phyloP scores from a whole-genome alignment of 2,113 vertebrate genomes.

The Bettongia penicillata region DNA sequence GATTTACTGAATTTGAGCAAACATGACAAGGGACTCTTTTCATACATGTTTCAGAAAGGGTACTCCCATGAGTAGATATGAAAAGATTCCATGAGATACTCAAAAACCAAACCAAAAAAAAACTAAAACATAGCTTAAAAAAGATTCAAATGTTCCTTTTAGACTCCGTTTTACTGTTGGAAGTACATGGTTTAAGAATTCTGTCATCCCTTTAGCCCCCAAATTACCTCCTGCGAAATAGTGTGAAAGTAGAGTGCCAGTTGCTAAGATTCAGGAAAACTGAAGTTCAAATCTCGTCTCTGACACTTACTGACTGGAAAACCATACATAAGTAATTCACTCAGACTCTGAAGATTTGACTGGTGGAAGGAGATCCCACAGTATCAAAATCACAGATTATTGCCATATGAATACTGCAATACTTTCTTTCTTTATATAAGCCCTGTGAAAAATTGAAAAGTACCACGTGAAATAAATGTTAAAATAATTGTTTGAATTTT shows the following conservation, averaged over 20 bases:
- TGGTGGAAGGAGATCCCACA: accelerated
- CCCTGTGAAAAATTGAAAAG: neutral
- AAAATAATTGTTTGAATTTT: neutral
- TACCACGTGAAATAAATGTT: neutral
- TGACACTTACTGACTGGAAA: neutral
- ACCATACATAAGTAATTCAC: neutral
- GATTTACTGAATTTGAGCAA: neutral
- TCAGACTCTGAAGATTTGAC: neutral
- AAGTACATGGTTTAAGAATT: neutral
- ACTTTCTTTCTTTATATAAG: neutral
- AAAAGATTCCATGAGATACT: neutral
- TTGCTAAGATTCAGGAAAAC: neutral
- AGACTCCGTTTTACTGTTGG: neutral
- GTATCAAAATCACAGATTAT: neutral
- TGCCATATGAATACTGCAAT: neutral
- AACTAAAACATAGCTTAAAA: neutral
- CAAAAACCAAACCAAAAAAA: neutral
- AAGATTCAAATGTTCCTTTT: neutral
- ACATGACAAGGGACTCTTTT: neutral
- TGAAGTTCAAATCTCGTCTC: neutral
- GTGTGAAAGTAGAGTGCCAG: neutral
- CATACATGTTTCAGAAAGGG: accelerated
- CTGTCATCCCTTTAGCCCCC: neutral
- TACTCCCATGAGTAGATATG: neutral
- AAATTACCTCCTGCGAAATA: neutral